Evolutionary conservation across 2,888 invertebrate genomes (phyloP).

Genomic region (Drepanosiphum platanoidis): DNA sequence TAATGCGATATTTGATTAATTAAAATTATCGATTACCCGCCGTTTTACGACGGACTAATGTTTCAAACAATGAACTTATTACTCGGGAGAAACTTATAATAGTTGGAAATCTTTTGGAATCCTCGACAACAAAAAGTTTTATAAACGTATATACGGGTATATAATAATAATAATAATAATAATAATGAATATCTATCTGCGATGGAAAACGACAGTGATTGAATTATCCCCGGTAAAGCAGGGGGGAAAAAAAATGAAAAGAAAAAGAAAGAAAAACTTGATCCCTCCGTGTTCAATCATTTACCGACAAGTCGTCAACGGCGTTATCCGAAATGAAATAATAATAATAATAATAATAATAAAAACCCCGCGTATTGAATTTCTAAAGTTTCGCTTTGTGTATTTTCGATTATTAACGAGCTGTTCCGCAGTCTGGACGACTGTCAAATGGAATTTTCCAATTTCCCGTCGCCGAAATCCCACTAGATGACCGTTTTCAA

Average conservation of each 20-base stretch:
- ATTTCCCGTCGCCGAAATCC: conserved; percentile 31
- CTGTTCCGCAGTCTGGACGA: background rate
- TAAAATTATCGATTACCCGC: background rate
- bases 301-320: conserved; percentile 29
- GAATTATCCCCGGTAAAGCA: background rate
- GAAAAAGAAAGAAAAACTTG: background rate
- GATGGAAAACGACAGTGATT: conserved; percentile 18
- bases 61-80: background rate
- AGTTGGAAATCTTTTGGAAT: background rate
- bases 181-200: background rate
- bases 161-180: background rate
- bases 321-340: conserved; percentile 20
- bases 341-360: background rate
- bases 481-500: conserved; percentile 12
- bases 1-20: background rate
- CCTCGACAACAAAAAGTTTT: background rate
- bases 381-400: conserved; percentile 15
- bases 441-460: conserved; percentile 34
- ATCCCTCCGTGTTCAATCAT: conserved; percentile 32
- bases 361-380: conserved; percentile 1
- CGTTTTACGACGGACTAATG: background rate
- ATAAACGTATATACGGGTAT: background rate
- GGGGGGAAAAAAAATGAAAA: background rate
- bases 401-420: conserved; percentile 27
- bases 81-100: background rate